Base-by-base conservation (phyloP, 2,888 invertebrate genomes). In the Drosophila nr. perissopoda region DNA sequence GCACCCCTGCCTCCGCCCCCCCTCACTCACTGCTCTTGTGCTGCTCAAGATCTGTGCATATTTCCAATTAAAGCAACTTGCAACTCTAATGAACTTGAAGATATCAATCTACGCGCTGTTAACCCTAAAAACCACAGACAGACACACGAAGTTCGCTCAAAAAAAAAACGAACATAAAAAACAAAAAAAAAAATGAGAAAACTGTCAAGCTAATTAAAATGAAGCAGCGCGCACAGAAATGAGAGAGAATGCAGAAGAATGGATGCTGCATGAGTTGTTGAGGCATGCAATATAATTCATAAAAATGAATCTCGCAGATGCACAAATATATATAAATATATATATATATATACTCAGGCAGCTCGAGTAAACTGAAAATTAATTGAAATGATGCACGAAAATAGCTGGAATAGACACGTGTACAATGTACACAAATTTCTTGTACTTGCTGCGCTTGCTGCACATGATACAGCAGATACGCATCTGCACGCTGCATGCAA, bases 61-160 rank as follows among this genome's bases (percentile, higher is more conserved):
- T 89, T 87, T 85, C 89, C 87, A 89, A 87, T 89, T 85, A 89
- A 87, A 87, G 83, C 89, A 72, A 76, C 87, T 76, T 78, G 82
- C 89, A 83, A 80, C 89, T 86, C 86, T 87, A 87, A 87, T 87
- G 87, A 87, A 89, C 87, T 87, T 89, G 82, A 83, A 89, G 89
- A 87, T 87, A 87, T 87, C 89, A 87, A 87, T 87, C 87, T 87
- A 83, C 87, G 89, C 83, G 87, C 86, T 82, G 87, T 87, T 89
- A 87, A 89, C 87, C 87, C 87, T 83, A 70, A 77, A 81, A 82
- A 82, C 82, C 82, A 69, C 82, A 78, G 57, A 62, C 66, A 62
- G 76, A 38, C 59, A 36, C 56, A 71, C 49, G 52, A 73, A 70
- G 69, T 69, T 75, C 64, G 71, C 52, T 73, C 42, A 69, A 59